These are phyloP conservation scores for Cromileptes altivelis DNA, from an alignment of 2,113 vertebrate genomes.

Conservation along the genomic window DNA sequence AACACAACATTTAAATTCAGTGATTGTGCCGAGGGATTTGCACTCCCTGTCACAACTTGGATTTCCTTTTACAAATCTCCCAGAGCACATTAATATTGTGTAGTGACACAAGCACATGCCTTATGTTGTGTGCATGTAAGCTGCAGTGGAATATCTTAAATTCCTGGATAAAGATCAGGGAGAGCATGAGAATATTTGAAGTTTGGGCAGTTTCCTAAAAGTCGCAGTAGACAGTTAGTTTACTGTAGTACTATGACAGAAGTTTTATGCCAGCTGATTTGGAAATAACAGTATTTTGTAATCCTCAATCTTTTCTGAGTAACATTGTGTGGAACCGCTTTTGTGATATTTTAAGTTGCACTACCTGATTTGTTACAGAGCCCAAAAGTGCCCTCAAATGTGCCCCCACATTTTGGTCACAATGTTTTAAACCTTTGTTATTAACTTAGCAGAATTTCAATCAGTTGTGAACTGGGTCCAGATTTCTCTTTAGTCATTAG, in stretches of 20 bases:
- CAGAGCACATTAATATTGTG: conserved; percentile 50
- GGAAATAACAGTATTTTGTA: neutral
- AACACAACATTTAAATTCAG: conserved; percentile 64
- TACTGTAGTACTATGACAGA: neutral
- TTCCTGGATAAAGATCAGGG: conserved; percentile 12
- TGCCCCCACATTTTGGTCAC: too few relatives aligned
- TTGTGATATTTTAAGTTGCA: neutral
- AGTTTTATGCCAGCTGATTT: neutral
- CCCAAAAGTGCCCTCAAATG: neutral
- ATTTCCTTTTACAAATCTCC: conserved; percentile 71
- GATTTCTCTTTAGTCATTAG: too few relatives aligned
- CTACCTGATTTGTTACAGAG: neutral
- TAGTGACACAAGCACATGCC: conserved; percentile 42
- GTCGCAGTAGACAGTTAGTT: neutral
- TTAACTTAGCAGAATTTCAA: neutral
- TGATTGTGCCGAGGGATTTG: conserved; percentile 64
- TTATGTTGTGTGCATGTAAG: conserved; percentile 10
- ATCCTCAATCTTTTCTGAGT: neutral
- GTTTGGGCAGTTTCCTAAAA: conserved; percentile 19
- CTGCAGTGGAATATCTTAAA: conserved; percentile 18
- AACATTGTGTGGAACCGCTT: neutral
- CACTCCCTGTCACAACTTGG: conserved; percentile 49
- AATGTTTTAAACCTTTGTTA: neutral
- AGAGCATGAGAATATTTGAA: neutral
- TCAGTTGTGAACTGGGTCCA: too few relatives aligned